Evolutionary conservation across 2,797 vertebrate species (phyloP).

Genomic region (Alauda arvensis): DNA sequence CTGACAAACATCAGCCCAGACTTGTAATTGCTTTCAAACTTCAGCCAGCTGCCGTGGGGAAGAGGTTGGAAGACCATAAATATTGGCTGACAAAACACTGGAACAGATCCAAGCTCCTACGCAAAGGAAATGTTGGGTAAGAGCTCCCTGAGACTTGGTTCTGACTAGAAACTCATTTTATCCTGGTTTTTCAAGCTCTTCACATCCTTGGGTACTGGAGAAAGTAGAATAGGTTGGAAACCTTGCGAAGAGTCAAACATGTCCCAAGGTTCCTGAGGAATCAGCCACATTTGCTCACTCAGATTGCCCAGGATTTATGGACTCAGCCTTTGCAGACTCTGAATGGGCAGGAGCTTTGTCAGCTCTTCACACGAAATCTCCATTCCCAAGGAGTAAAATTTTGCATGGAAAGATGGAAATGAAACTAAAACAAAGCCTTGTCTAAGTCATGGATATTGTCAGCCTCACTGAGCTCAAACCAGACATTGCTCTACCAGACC

Average conservation of each 20-base stretch:
- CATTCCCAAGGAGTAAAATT: neutral
- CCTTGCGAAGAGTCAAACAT: neutral
- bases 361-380: neutral
- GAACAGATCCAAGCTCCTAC: constrained; percentile 6
- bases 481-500: neutral
- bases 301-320: neutral
- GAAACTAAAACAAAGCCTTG: neutral
- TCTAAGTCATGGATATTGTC: neutral
- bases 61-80: constrained; percentile 25
- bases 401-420: neutral
- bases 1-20: constrained; percentile 29
- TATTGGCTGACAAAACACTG: constrained; percentile 31
- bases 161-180: neutral
- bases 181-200: neutral
- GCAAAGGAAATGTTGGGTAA: constrained; percentile 32
- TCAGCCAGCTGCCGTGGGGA: constrained; percentile 9
- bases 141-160: neutral
- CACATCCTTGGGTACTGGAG: neutral
- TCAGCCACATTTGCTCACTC: neutral
- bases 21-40: constrained; percentile 43
- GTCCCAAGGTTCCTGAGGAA: neutral
- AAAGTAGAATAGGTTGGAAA: neutral
- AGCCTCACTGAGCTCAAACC: neutral
- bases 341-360: neutral
- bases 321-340: neutral